A percentile compares a stretch with the other conserved stretches of the same genome.
These are phyloP conservation scores for Eclectus roratus DNA, from an alignment of 2,113 vertebrate species.

Conservation along the genomic window DNA sequence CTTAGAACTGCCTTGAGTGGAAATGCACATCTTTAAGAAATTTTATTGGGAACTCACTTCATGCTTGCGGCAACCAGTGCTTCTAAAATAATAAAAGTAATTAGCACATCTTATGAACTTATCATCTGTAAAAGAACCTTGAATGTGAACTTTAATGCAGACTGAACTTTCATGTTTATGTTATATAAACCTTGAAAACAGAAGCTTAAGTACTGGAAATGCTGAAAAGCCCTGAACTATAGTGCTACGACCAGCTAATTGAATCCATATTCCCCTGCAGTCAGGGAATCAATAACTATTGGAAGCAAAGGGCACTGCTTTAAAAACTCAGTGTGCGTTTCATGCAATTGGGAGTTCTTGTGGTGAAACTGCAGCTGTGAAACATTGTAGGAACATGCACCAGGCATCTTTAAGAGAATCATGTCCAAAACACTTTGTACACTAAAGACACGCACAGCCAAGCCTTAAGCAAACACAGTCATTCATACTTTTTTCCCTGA, in stretches of 20 bases:
- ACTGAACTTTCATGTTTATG: not conserved
- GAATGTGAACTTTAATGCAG: not conserved
- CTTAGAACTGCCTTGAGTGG: not conserved
- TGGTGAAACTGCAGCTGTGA: not conserved
- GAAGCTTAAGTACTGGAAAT: conserved; percentile 4
- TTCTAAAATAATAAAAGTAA: conserved; percentile 21
- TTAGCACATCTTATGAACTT: not conserved
- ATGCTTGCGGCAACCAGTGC: not conserved
- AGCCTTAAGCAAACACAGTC: not conserved
- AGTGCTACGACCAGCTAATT: conserved; percentile 33
- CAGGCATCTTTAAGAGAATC: not conserved
- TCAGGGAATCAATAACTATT: conserved; percentile 48
- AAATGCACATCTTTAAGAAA: not conserved
- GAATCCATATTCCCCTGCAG: conserved; percentile 28
- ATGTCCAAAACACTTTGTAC: not conserved
- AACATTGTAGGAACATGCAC: not conserved
- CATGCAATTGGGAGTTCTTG: not conserved
- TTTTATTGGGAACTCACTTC: not conserved
- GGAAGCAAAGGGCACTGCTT: conserved; percentile 19
- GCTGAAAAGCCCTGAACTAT: conserved; percentile 30
- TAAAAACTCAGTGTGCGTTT: not conserved
- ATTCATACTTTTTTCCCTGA: not conserved
- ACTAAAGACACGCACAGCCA: not conserved
- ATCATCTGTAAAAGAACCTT: not conserved
- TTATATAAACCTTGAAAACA: conserved; percentile 24